Percentiles rank a stretch among this genome's conserved stretches.
These are phyloP conservation scores for Thamnophis sirtalis DNA, from an alignment of 2,113 vertebrate genomes.

Conservation along the genomic window DNA sequence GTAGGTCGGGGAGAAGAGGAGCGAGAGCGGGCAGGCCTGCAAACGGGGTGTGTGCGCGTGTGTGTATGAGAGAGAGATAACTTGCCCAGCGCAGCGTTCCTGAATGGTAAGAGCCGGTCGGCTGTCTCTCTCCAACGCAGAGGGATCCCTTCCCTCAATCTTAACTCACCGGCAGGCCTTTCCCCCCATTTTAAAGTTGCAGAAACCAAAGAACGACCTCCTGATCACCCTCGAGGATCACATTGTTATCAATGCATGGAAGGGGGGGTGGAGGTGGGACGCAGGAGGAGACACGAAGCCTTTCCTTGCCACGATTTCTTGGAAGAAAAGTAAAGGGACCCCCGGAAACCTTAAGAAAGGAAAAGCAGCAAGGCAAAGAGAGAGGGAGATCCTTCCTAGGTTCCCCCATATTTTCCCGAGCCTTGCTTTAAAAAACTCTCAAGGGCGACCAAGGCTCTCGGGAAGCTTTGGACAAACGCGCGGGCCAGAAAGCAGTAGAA, in stretches of 20 bases:
- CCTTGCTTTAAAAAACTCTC: neutral
- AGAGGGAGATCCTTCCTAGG: neutral
- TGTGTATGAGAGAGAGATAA: too few relatives aligned
- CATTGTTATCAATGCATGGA: neutral
- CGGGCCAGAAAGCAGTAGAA: neutral
- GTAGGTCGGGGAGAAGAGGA: neutral
- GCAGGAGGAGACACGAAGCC: rapidly evolving
- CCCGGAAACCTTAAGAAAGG: neutral
- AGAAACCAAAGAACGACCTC: neutral
- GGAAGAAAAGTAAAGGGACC: neutral
- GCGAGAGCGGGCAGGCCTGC: rapidly evolving
- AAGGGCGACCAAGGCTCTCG: neutral
- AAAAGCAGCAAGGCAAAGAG: neutral
- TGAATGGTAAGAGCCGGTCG: neutral
- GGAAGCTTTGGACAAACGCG: too few relatives aligned
- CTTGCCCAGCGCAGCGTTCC: neutral
- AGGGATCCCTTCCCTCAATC: neutral
- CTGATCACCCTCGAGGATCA: neutral
- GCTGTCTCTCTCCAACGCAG: neutral
- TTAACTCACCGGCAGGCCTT: neutral
- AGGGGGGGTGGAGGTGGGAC: too few relatives aligned
- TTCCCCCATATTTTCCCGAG: neutral
- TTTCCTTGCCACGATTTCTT: neutral
- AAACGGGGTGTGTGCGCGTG: rapidly evolving
- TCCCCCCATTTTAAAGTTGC: neutral